These are phyloP conservation scores for Trissolcus basalis DNA, from an alignment of 1,140 invertebrate genomes.

Conservation along the genomic window DNA sequence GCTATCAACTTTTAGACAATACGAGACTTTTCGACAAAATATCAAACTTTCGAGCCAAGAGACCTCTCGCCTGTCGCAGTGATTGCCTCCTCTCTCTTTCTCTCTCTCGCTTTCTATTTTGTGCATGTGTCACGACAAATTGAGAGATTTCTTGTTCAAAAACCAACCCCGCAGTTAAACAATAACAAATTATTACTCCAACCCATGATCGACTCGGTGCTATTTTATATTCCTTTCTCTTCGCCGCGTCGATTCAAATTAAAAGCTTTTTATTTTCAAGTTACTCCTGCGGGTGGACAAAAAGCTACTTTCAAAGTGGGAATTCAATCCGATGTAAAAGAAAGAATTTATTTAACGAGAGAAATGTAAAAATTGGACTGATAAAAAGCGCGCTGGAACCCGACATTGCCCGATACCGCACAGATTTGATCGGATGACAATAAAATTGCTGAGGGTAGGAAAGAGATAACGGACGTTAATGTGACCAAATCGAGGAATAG, in stretches of 20 bases:
- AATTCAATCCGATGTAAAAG: too few species aligned
- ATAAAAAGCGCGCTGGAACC: neutral
- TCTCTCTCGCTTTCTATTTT: slow-evolving; percentile 28
- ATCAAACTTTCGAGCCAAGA: slow-evolving; percentile 70
- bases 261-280: too few species aligned
- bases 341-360: too few species aligned
- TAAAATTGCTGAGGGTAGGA: slow-evolving; percentile 54
- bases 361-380: neutral
- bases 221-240: too few species aligned
- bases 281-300: too few species aligned
- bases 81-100: slow-evolving; percentile 20
- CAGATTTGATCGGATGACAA: slow-evolving; percentile 68
- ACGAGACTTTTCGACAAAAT: slow-evolving; percentile 73
- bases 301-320: too few species aligned
- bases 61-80: slow-evolving; percentile 29
- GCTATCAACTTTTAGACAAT: slow-evolving; percentile 75
- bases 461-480: slow-evolving; percentile 51
- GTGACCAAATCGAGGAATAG: slow-evolving; percentile 46
- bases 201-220: neutral
- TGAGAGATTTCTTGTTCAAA: slow-evolving; percentile 39
- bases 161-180: slow-evolving; percentile 3
- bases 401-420: neutral
- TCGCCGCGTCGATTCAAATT: too few species aligned
- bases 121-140: slow-evolving; percentile 57
- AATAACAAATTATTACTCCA: slow-evolving; percentile 49